Evolutionary conservation across 2,888 invertebrate genomes (phyloP), one percentile per base, ranked within the genome.

Genomic region (Aethes cnicana): DNA sequence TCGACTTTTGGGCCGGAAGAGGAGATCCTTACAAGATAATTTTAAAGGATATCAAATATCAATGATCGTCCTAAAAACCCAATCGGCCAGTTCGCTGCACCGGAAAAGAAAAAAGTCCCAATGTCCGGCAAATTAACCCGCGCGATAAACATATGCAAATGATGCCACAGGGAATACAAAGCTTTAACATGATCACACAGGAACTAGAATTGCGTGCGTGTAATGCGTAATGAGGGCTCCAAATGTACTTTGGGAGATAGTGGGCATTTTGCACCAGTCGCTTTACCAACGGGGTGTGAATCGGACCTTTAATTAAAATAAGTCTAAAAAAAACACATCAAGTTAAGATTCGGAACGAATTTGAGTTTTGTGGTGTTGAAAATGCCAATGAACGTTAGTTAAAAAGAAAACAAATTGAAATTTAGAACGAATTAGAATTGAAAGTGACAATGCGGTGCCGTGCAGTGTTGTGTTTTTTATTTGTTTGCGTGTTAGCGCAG

Each of bases 391-490:
- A n/a, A n/a, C n/a, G n/a, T n/a, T n/a, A n/a, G n/a, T n/a, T n/a
- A n/a, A n/a, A n/a, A n/a, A n/a, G n/a, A n/a, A n/a, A n/a, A n/a
- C n/a, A n/a, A n/a, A n/a, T n/a, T n/a, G n/a, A n/a, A n/a, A n/a
- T n/a, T n/a, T n/a, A n/a, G n/a, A n/a, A n/a, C n/a, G n/a, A n/a
- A n/a, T n/a, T n/a, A n/a, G n/a, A n/a, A n/a, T n/a, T n/a, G n/a
- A n/a, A n/a, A n/a, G n/a, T n/a, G n/a, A n/a, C n/a, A n/a, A 37
- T 28, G 46, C 26, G 20, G 42, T 60, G 21, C 11, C 54, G 47
- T 58, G 56, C 39, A 42, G 44, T 53, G 58, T 58, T 54, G 18
- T 55, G 50, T 36, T 50, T 50, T 14, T 14, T 50, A 12, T 12
- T 50, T 3, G 12, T 37, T 6, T 28, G 30, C 23, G 28, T 44